Base-by-base conservation (phyloP, 2,113 vertebrate genomes). In the Eclectus roratus region DNA sequence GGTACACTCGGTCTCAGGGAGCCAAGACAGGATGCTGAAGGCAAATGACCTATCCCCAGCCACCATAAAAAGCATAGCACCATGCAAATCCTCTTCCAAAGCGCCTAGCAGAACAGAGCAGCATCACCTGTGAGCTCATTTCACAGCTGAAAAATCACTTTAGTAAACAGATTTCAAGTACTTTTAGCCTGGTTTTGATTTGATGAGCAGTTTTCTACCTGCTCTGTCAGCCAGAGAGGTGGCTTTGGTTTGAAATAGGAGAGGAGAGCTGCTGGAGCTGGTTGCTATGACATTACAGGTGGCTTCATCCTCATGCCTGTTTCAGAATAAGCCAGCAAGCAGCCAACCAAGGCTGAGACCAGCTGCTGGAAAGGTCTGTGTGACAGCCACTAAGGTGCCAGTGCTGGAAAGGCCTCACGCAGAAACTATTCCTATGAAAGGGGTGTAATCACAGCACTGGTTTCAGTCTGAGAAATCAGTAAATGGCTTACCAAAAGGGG, bases 401-500 rank as follows among this genome's bases (percentile, higher is more conserved):
- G 15, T 47, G 41, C 61, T n/a, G 21, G 16, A 17, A 70, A 87
- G 18, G 25, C 13, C 9, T 41, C 8, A 2, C 3, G 2, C 9
- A 28, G 58, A 33, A 66, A 6, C 28, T 2, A 17, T 16, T 81
- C 16, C 31, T 6, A 3, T 7, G 72, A 39, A 72, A 73, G 49
- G 64, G 20, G 19, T 0, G 0, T 6, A 4, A 21, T 8, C 10
- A 23, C 0, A 0, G 39, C 33, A 0, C 33, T 8, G 24, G 3
- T 41, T 25, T 65, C 11, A n/a, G 81, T 7, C 41, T 17, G 17
- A 37, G 44, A 55, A 77, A 13, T 35, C 31, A 17, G 33, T 2
- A 37, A 41, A 72, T 4, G 31, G n/a, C 43, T 74, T 20, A 6
- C 25, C 1, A 2, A 23, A 65, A 47, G 64, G 4, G 10, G 61